phyloP scores from a whole-genome alignment of 2,797 vertebrate species.

The Nannoperca australis region DNA sequence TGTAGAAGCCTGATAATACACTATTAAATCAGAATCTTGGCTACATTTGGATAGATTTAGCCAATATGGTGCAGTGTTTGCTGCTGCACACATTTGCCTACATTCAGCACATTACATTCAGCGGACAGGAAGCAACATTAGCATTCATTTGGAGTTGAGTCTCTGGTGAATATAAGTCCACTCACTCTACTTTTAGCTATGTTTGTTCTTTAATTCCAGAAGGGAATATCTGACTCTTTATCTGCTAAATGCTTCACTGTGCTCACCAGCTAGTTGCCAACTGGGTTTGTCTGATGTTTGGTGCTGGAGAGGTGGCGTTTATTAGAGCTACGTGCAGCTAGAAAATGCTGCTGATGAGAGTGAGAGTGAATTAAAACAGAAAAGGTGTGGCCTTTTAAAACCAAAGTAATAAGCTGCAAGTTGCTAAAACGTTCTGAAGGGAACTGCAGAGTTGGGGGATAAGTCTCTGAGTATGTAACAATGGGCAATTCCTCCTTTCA shows the following conservation, averaged over 20 bases:
- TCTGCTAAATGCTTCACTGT: no score
- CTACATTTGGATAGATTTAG: neutral
- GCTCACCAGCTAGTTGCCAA: no score
- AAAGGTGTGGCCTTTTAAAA: neutral
- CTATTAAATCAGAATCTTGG: neutral
- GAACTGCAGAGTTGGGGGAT: neutral
- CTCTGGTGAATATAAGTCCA: neutral
- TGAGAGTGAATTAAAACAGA: neutral
- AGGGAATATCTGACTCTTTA: no score
- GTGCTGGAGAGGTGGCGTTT: no score
- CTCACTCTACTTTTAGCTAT: constrained; percentile 3
- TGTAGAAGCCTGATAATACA: neutral
- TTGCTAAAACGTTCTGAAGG: neutral
- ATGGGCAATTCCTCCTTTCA: neutral
- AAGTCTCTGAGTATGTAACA: neutral
- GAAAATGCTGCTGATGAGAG: no score
- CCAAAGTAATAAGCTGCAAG: neutral
- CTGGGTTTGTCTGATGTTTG: no score
- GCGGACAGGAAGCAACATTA: neutral
- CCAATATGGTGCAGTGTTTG: neutral
- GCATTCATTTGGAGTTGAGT: no score
- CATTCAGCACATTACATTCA: neutral
- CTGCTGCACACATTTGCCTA: neutral
- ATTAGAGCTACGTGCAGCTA: no score
- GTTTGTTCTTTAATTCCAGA: neutral